These are phyloP conservation scores for Sebastes nivosus DNA, from an alignment of 2,797 vertebrate species.

Conservation along the genomic window DNA sequence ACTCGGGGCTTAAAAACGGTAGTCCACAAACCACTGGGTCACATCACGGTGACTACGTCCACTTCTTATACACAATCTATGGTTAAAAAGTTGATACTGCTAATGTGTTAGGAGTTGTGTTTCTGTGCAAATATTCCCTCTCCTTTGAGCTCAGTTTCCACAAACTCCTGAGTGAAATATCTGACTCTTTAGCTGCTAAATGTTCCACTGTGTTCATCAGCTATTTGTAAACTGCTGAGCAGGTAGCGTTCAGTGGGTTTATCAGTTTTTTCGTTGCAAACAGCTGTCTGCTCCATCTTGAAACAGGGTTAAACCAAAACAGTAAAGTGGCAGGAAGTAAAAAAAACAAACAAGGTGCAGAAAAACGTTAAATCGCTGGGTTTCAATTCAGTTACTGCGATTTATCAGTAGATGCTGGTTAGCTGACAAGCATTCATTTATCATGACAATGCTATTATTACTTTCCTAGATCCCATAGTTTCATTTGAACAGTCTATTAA, in stretches of 20 bases:
- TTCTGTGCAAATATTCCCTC: not conserved
- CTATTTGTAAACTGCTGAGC: not conserved
- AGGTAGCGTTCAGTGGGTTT: not conserved
- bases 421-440: not conserved
- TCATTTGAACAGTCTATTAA: not conserved
- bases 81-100: not conserved
- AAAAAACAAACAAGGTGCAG: fast-evolving
- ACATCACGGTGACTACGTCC: fast-evolving
- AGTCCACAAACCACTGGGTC: too few relatives aligned
- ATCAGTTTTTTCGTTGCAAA: too few relatives aligned
- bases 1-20: too few relatives aligned
- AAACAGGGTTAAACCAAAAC: too few relatives aligned
- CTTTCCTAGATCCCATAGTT: not conserved
- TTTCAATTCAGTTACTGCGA: fast-evolving
- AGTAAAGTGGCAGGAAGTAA: too few relatives aligned
- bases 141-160: not conserved
- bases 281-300: too few relatives aligned
- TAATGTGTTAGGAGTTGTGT: not conserved
- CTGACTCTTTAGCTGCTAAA: not conserved
- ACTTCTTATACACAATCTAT: too few relatives aligned
- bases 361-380: fast-evolving
- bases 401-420: not conserved
- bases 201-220: not conserved
- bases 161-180: not conserved
- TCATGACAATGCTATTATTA: not conserved